Evolutionary conservation across 2,888 invertebrate species (phyloP).

Genomic region (Eupeodes latifasciatus): DNA sequence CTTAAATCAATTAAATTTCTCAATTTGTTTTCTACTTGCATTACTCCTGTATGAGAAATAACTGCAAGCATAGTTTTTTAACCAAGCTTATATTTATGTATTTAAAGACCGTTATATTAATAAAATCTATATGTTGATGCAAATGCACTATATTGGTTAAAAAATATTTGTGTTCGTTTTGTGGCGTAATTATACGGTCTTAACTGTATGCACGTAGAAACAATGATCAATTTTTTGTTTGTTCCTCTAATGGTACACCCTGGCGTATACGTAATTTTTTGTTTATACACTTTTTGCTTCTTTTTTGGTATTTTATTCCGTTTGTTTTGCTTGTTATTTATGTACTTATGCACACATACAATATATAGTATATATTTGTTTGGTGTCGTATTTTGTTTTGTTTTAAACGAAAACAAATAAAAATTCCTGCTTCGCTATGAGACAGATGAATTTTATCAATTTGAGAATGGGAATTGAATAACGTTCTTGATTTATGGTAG

Average conservation of each 20-base stretch:
- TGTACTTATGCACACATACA: not conserved
- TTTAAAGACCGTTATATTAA: too few species aligned
- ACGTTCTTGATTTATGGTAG: conserved; percentile 32
- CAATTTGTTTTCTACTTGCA: too few species aligned
- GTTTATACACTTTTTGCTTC: conserved; percentile 4
- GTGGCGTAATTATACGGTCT: too few species aligned
- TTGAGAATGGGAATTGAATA: conserved; percentile 14
- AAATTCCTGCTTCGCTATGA: not conserved
- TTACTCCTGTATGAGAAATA: too few species aligned
- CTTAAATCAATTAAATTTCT: too few species aligned
- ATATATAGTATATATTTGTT: conserved; percentile 1
- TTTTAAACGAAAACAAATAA: conserved; percentile 29
- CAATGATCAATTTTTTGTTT: conserved; percentile 70
- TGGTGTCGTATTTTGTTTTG: not conserved
- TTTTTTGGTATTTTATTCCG: conserved; percentile 4
- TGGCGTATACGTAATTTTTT: conserved; percentile 61
- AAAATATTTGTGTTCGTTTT: too few species aligned
- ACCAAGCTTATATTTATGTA: too few species aligned
- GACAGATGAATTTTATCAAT: conserved; percentile 22
- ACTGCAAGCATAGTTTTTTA: too few species aligned
- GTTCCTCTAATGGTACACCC: conserved; percentile 59
- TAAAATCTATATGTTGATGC: too few species aligned
- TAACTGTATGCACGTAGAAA: not conserved
- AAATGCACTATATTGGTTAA: too few species aligned
- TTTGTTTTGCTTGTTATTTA: not conserved